Evolutionary conservation across 2,797 vertebrate genomes (phyloP), one percentile per base, ranked within the genome.

Genomic region (Adrianichthys oophorus): DNA sequence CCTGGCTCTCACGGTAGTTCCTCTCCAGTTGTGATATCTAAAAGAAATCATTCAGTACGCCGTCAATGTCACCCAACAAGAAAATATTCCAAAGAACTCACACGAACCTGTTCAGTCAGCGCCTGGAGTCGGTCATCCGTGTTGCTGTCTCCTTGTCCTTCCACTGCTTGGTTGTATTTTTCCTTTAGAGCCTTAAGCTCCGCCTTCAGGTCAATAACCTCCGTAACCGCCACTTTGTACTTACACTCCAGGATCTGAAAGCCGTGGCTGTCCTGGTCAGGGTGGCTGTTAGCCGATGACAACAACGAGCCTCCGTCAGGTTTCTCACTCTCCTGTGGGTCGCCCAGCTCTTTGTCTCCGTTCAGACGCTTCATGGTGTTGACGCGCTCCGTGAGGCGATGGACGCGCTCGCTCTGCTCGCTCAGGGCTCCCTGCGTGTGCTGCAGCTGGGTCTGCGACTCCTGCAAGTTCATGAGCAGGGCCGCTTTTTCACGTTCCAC

Each of bases 111-210:
- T 51, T 95, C 94, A 0, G 89, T 91, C 0, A 96, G 91, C 0
- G 86, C 84, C 56, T 93, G 93, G 56, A 94, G 90, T 74, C 92
- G 91, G 60, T 90, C 93, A 57, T 98, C 94, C 15, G 91, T 91
- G 70, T 92, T 94, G 65, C 83, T 75, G 64, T 98, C 95, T 0
- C 92, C 94, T 74, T 95, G 94, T 50, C 85, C 93, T 86, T 98
- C 98, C 70, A 96, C 90, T 0, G 91, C 94, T 68, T 96, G 94
- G 84, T 98, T 99, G 56, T 95, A 96, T 83, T 98, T 98, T 82
- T 98, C 96, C 88, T 98, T 98, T 79, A 99, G 91, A 71, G 86
- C 93, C 85, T 99, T 99, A 65, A 99, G 94, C 90, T 99, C 97
- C 0, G 96, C 96, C 86, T 98, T 98, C 74, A 99, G 91, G 80